A percentile compares a stretch with the other conserved stretches of the same genome.
Conservation (phyloP, 2,888 invertebrate genomes). For the Ecliptopera silaceata region DNA sequence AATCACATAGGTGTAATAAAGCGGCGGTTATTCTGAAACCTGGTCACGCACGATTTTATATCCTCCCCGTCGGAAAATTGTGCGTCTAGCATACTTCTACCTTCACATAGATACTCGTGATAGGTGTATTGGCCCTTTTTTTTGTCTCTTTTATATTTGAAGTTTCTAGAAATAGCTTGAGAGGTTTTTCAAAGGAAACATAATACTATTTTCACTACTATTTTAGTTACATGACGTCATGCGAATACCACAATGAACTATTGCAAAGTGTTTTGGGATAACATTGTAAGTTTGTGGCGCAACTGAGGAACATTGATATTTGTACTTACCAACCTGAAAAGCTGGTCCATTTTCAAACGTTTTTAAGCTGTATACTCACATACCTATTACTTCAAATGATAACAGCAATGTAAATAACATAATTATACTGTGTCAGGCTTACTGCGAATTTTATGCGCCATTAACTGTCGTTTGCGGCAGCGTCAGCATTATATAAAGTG, state of each 20-base stretch:
- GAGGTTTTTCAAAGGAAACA: too few relatives aligned
- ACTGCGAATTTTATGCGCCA: conserved; percentile 74
- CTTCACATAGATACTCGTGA: conserved; percentile 3
- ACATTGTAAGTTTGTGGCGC: too few relatives aligned
- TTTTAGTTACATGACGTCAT: too few relatives aligned
- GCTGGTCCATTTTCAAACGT: conserved; percentile 6
- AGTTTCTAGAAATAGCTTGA: too few relatives aligned
- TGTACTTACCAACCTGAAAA: too few relatives aligned
- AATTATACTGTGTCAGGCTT: conserved; percentile 63
- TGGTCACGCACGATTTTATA: conserved; percentile 50
- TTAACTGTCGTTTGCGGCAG: conserved; percentile 72
- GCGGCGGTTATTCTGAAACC: conserved; percentile 43
- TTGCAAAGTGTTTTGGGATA: too few relatives aligned
- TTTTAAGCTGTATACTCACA: conserved; percentile 15
- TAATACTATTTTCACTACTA: too few relatives aligned
- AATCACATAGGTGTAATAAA: conserved; percentile 44
- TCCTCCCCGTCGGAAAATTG: conserved; percentile 45
- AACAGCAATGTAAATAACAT: conserved; percentile 59
- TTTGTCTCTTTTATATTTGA: too few relatives aligned
- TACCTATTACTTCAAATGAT: conserved; percentile 36
- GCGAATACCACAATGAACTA: too few relatives aligned
- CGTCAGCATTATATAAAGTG: conserved; percentile 74
- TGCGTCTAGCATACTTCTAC: conserved; percentile 36
- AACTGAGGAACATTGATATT: too few relatives aligned
- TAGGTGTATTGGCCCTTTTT: neutral